Base-by-base conservation (phyloP, 1,140 invertebrate species). In the Drosophila funebris region DNA sequence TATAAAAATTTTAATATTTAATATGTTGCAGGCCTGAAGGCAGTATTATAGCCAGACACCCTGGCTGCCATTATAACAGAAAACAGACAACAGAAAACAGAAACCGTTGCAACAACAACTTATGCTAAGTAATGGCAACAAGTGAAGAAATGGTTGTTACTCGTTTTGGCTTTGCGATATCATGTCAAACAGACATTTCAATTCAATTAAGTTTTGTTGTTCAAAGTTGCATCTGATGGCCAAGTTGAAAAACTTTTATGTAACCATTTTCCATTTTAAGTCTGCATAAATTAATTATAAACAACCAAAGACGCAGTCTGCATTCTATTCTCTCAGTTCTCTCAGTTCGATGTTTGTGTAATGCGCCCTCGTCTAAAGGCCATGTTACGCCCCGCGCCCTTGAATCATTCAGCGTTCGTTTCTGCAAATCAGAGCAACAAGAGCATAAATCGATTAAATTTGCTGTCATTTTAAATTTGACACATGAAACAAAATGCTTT, bases 401-500 rank as follows among this genome's bases (percentile, higher is more conserved):
- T 48, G n/a, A 48, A 29, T 22, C 44, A 24, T 1, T 46, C 9
- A 13, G 9, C 18, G 18, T 46, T 11, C 9, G 43, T 24, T 46
- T 77, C 61, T 66, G 57, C 33, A 58, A 78, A 74, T 71, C 60
- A 81, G 73, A 57, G 43, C 57, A 79, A 76, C 80, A 84, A 80
- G 72, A 50, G 66, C 63, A 80, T 89, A 78, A 80, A 89, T 89
- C 79, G 84, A 80, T 84, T 89, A 89, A 83, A 83, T 73, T 80
- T 80, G 73, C 84, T 89, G 83, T 88, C 84, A 80, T 89, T 89
- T 88, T 84, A 89, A 83, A 89, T 80, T 89, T 83, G 79, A 80
- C 73, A 83, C 70, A 89, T 78, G 79, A 84, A 79, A 79, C 81
- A 80, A 73, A 84, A 84, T 73, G 73, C 48, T 69, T 56, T 53